Conservation (phyloP, 2,888 invertebrate species). For the Halictus quadricinctus region DNA sequence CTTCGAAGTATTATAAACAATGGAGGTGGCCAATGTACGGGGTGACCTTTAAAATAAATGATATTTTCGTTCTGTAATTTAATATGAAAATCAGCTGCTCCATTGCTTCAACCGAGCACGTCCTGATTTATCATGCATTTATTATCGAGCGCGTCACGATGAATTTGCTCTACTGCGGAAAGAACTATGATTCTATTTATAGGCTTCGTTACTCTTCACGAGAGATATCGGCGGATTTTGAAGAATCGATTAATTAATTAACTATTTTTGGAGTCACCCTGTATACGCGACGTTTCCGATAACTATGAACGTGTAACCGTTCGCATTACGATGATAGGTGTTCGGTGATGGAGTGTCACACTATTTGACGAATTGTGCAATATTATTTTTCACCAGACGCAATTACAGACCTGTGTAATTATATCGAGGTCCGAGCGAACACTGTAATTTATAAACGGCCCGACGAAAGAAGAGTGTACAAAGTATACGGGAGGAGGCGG, state of each 20-base stretch:
- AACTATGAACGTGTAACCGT: slow-evolving; percentile 28
- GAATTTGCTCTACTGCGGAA: not conserved
- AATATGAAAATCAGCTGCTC: not conserved
- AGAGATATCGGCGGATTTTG: not conserved
- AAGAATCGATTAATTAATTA: not conserved
- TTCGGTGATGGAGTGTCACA: slow-evolving; percentile 63
- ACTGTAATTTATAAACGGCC: slow-evolving; percentile 54
- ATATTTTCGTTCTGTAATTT: not conserved
- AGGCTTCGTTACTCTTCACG: not conserved
- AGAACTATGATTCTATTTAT: not conserved
- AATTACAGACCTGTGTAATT: slow-evolving; percentile 39
- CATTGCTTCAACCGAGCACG: not conserved
- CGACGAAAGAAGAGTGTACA: slow-evolving; percentile 43
- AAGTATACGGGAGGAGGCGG: not conserved
- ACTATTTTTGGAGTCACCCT: not conserved
- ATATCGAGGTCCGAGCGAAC: slow-evolving; percentile 33
- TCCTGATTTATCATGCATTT: not conserved
- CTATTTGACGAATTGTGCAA: slow-evolving; percentile 58
- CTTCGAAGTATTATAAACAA: slow-evolving; percentile 53
- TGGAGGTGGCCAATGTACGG: slow-evolving; percentile 24
- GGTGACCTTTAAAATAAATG: not conserved
- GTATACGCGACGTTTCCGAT: not conserved
- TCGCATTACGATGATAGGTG: slow-evolving; percentile 40
- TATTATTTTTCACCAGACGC: slow-evolving; percentile 35
- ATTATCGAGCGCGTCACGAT: not conserved